These are phyloP conservation scores for Megastigmus dorsalis DNA, from an alignment of 2,888 invertebrate genomes.

Conservation along the genomic window DNA sequence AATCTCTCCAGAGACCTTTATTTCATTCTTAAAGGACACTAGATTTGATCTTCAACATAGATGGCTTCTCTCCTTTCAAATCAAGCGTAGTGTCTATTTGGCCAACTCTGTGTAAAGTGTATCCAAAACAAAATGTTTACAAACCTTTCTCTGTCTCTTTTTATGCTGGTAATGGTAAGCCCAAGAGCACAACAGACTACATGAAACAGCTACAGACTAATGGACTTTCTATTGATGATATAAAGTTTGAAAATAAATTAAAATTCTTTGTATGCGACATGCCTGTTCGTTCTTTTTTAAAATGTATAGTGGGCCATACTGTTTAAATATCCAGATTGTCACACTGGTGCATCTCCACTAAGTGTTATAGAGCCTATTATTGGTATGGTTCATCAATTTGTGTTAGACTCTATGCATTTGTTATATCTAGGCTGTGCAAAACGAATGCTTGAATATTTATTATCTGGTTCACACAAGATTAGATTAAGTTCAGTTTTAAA, in stretches of 20 bases:
- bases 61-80: slow-evolving; percentile 4
- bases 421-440: slow-evolving; percentile 31
- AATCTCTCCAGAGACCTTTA: too few species aligned
- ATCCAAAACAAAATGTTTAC: neutral
- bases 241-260: neutral
- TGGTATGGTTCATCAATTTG: slow-evolving; percentile 40
- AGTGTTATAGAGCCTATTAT: neutral
- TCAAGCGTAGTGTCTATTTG: neutral
- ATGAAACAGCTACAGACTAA: neutral
- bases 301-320: neutral
- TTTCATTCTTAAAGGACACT: too few species aligned
- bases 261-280: slow-evolving; percentile 9
- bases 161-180: neutral
- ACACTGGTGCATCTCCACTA: too few species aligned
- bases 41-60: neutral
- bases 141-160: slow-evolving; percentile 2
- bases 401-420: slow-evolving; percentile 49
- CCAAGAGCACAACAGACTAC: neutral
- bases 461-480: neutral
- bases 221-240: neutral
- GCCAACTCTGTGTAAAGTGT: slow-evolving; percentile 8
- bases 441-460: slow-evolving; percentile 26
- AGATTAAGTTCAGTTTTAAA: neutral
- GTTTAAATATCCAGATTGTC: too few species aligned
- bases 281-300: slow-evolving; percentile 4